Percentiles rank a stretch among this genome's conserved stretches.
Evolutionary conservation across 2,888 invertebrate species (phyloP).

Genomic region (Cephus sareptanus): DNA sequence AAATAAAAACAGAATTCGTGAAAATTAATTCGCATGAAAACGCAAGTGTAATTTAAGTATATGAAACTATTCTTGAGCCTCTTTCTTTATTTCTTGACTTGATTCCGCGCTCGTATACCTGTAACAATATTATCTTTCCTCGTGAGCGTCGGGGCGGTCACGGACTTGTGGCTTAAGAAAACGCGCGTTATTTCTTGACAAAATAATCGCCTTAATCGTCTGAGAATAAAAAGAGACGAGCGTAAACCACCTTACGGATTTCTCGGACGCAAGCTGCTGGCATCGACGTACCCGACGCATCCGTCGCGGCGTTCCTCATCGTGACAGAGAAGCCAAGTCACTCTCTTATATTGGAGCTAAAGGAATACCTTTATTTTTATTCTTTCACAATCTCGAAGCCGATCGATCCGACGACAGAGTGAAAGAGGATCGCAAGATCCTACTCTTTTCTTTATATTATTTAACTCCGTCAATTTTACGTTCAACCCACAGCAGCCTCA

Average conservation of each 20-base stretch:
- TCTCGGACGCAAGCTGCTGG: conserved; percentile 3
- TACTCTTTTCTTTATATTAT: background rate
- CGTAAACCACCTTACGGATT: background rate
- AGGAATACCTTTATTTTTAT: conserved; percentile 2
- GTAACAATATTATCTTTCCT: background rate
- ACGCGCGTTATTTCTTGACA: conserved; percentile 9
- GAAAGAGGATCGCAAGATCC: background rate
- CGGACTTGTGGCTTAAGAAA: conserved; percentile 1
- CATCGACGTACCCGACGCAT: background rate
- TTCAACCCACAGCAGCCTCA: background rate
- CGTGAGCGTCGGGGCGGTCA: background rate
- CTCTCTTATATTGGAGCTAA: conserved; percentile 3
- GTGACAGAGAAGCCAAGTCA: conserved; percentile 4
- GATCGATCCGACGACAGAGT: background rate
- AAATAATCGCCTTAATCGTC: conserved; percentile 14
- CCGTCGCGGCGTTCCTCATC: background rate
- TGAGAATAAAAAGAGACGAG: background rate
- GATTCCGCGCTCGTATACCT: background rate
- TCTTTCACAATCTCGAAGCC: background rate
- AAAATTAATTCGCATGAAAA: background rate
- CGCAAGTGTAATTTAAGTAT: background rate
- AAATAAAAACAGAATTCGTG: background rate
- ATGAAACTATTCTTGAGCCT: background rate
- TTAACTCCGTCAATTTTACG: background rate
- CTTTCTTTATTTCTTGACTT: background rate